Evolutionary conservation across 1,140 invertebrate species (phyloP).

Genomic region (Diorhabda carinulata): DNA sequence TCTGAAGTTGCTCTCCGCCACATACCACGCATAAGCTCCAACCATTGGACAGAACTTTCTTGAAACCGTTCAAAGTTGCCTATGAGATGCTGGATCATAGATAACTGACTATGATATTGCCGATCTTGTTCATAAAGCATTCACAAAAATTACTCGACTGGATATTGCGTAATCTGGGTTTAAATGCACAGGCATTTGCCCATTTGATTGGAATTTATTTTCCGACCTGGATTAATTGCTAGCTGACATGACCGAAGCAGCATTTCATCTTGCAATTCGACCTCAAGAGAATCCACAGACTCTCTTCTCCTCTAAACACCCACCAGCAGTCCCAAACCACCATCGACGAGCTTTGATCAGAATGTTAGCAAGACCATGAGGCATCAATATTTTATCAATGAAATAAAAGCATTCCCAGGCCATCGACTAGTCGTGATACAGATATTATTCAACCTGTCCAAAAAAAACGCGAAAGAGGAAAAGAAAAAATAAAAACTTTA

Average conservation of each 20-base stretch:
- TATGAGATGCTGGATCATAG: neutral
- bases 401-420: neutral
- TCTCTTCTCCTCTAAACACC: too few relatives aligned
- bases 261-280: too few relatives aligned
- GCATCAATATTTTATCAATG: too few relatives aligned
- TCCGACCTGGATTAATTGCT: neutral
- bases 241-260: too few relatives aligned
- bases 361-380: too few relatives aligned
- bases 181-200: conserved; percentile 41
- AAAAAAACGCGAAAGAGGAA: neutral
- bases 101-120: conserved; percentile 16
- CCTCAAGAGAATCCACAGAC: too few relatives aligned
- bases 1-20: too few relatives aligned
- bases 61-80: too few relatives aligned
- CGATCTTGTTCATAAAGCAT: conserved; percentile 40
- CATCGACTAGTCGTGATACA: neutral
- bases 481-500: neutral
- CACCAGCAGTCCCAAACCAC: too few relatives aligned
- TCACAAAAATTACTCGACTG: conserved; percentile 39
- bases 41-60: too few relatives aligned
- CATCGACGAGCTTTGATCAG: too few relatives aligned
- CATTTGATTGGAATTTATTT: conserved; percentile 20
- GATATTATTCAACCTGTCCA: neutral
- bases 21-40: too few relatives aligned
- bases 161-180: conserved; percentile 42